These are phyloP conservation scores for Distichodus sexfasciatus DNA, from an alignment of 2,797 vertebrate species.

Conservation along the genomic window DNA sequence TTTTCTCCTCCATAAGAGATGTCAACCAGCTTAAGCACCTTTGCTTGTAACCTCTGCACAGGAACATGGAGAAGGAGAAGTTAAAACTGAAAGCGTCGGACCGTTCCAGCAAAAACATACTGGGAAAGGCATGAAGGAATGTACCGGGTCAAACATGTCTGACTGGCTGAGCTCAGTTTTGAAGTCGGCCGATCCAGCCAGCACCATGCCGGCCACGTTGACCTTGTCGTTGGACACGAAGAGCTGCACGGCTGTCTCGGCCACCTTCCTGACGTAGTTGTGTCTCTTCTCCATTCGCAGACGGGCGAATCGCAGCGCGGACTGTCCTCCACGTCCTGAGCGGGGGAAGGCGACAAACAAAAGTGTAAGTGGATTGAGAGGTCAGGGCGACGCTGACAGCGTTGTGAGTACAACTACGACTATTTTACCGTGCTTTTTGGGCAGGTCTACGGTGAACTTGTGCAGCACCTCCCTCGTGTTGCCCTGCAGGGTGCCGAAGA, in stretches of 20 bases:
- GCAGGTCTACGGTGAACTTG: constrained; percentile 91
- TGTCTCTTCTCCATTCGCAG: constrained; percentile 89
- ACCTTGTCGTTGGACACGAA: constrained; percentile 90
- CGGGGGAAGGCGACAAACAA: neutral
- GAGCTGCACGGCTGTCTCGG: constrained; percentile 86
- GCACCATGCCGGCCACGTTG: constrained; percentile 86
- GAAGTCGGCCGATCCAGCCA: constrained; percentile 88
- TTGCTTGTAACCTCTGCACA: constrained; percentile 80
- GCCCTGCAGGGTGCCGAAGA: constrained; percentile 88
- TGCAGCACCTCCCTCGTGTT: constrained; percentile 90
- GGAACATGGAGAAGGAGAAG: neutral
- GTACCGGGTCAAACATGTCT: constrained; percentile 91
- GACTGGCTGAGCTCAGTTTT: constrained; percentile 90
- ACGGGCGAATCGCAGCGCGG: constrained; percentile 86
- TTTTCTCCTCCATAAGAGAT: constrained; percentile 79
- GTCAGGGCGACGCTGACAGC: neutral
- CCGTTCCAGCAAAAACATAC: no score
- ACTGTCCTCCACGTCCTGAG: constrained; percentile 86
- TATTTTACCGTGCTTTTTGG: constrained; percentile 85
- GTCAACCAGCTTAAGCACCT: constrained; percentile 74
- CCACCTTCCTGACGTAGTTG: constrained; percentile 89
- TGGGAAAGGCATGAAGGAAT: constrained; percentile 9
- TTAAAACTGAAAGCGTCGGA: neutral
- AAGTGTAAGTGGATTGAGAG: neutral
- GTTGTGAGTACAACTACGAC: no score